Conservation (phyloP, 23 tunicate species). For the Clavelina lepadiformis region DNA sequence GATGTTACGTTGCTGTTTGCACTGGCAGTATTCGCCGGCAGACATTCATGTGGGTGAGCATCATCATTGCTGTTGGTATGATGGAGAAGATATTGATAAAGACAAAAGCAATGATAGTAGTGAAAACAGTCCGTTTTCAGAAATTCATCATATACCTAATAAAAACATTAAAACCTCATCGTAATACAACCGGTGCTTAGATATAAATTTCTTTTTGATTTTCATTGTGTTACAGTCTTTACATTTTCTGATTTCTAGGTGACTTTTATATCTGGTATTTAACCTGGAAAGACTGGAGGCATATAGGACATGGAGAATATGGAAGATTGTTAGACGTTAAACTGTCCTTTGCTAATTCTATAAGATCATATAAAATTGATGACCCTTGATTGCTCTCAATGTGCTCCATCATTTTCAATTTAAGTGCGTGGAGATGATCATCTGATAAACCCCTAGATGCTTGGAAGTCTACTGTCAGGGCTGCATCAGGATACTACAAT, state of each 20-base stretch:
- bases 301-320: conserved; percentile 51
- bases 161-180: neutral
- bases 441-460: conserved; percentile 66
- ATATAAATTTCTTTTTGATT: neutral
- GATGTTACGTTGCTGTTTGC: neutral
- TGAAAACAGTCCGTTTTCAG: conserved; percentile 58
- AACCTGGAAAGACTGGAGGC: conserved; percentile 29
- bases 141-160: conserved; percentile 44
- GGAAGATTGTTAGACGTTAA: conserved; percentile 60
- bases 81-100: conserved; percentile 32
- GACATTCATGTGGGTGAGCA: neutral
- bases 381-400: conserved; percentile 9
- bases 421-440: conserved; percentile 13
- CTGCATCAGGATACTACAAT: conserved; percentile 16
- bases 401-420: conserved; percentile 1
- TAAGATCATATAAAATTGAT: conserved; percentile 34
- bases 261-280: neutral
- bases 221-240: no score
- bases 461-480: conserved; percentile 14
- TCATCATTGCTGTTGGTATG: conserved; percentile 5
- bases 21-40: neutral
- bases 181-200: no score
- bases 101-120: conserved; percentile 54
- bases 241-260: neutral
- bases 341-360: conserved; percentile 51